A percentile compares a stretch with the other conserved stretches of the same genome.
phyloP scores from a whole-genome alignment of 2,888 invertebrate genomes.

The Himalopsyche tibetana region DNA sequence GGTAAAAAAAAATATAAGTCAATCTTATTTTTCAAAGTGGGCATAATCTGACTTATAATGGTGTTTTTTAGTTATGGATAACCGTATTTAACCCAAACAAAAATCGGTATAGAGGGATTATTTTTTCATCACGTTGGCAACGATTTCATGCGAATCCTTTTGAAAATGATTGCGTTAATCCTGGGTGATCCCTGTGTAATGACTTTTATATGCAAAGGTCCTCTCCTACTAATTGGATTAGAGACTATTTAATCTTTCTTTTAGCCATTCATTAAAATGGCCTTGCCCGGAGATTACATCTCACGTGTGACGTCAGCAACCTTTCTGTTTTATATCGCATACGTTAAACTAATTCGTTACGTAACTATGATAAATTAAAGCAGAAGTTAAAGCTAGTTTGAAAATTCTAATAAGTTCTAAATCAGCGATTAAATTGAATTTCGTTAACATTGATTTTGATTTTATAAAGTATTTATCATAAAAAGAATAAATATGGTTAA shows the following conservation, averaged over 20 bases:
- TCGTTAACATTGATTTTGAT: too few relatives aligned
- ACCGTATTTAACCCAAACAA: neutral
- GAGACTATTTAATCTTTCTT: conserved; percentile 41
- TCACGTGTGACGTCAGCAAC: conserved; percentile 45
- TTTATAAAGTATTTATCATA: too few relatives aligned
- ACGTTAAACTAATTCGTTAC: conserved; percentile 3
- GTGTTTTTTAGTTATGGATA: too few relatives aligned
- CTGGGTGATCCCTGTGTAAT: conserved; percentile 44
- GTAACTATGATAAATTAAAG: conserved; percentile 14
- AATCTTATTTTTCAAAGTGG: neutral
- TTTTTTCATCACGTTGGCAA: conserved; percentile 35
- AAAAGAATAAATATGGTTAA: too few relatives aligned
- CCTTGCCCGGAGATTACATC: conserved; percentile 37
- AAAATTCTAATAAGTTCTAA: too few relatives aligned
- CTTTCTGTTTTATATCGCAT: conserved; percentile 44
- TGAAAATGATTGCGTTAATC: conserved; percentile 53
- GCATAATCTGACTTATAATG: neutral
- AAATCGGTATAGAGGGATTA: conserved; percentile 17
- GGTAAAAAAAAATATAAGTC: too few relatives aligned
- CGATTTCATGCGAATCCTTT: conserved; percentile 43
- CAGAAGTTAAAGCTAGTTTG: neutral
- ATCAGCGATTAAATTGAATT: too few relatives aligned
- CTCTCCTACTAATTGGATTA: conserved; percentile 54
- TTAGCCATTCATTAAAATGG: conserved; percentile 51
- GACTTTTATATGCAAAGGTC: conserved; percentile 51